These are phyloP conservation scores for Mormyrus iriodes DNA, from an alignment of 2,113 vertebrate species.

Conservation along the genomic window DNA sequence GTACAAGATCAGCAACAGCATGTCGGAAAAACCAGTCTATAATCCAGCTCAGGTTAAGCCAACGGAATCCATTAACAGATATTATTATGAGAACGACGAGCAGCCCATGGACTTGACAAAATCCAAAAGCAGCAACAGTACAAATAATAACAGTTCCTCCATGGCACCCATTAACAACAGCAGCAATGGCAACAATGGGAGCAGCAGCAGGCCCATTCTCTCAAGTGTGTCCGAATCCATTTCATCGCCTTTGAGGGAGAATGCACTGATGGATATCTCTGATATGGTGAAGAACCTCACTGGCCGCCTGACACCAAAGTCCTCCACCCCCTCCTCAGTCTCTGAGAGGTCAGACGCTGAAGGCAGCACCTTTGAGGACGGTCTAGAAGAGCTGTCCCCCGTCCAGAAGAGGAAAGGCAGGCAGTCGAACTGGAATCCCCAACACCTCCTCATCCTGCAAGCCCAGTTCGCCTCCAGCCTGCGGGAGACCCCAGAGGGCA, in stretches of 20 bases:
- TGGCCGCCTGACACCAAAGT: conserved; percentile 92
- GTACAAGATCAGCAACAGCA: conserved; percentile 93
- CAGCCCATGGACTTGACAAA: conserved; percentile 98
- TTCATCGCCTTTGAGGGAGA: conserved; percentile 81
- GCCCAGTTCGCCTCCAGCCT: conserved; percentile 95
- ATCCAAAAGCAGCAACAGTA: conserved; percentile 72
- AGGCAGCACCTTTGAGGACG: conserved; percentile 87
- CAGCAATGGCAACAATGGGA: conserved; percentile 35
- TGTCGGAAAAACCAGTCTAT: conserved; percentile 90
- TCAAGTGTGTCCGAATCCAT: conserved; percentile 66
- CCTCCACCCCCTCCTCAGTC: conserved; percentile 86
- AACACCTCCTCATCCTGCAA: conserved; percentile 95
- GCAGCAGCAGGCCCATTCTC: conserved; percentile 57
- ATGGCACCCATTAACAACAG: conserved; percentile 43
- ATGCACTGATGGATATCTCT: conserved; percentile 97
- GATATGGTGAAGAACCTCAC: conserved; percentile 99
- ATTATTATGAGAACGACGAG: conserved; percentile 80
- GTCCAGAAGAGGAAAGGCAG: conserved; percentile 95
- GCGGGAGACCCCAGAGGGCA: conserved; percentile 86
- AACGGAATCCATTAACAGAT: conserved; percentile 71
- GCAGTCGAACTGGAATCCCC: conserved; percentile 98
- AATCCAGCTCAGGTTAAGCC: conserved; percentile 73
- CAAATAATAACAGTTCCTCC: conserved; percentile 37
- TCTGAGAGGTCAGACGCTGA: conserved; percentile 94
- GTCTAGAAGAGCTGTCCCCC: conserved; percentile 85